Base-by-base conservation (phyloP, 2,797 vertebrate species). In the Sebastes baramenuke region DNA sequence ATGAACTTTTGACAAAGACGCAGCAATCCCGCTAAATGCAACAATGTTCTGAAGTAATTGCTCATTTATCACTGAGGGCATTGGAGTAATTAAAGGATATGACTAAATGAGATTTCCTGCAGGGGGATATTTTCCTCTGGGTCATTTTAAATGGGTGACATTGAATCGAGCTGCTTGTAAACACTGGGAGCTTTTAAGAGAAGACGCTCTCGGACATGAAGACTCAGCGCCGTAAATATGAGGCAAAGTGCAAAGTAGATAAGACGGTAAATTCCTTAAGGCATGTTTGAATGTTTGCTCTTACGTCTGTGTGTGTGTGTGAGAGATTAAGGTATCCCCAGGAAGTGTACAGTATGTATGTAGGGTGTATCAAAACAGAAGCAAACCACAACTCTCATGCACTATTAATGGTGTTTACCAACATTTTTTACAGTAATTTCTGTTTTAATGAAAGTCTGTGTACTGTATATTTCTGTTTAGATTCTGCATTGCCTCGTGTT, bases 11-110 rank as follows among this genome's bases (percentile, higher is more conserved):
- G 72, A 68, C 67, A 86, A 84, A 79, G 70, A 85, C 42, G 20
- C 64, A 55, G 61, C 25, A 72, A 74, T 71, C 22, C 11, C 24
- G 70, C 65, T 84, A 77, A 91, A 85, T 64, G 82, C 79, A 85
- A 84, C 75, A 66, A 71, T 55, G 62, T 82, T 83, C 75, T 81
- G 72, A 86, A 88, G 76, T 91, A 92, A 93, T 82, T 84, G 86
- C 90, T 92, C 85, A 84, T 88, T 87, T 88, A 82, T 72, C 85
- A 88, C 89, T n/a, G 58, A 86, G 80, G 87, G 89, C 86, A 24
- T 64, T 78, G 62, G 69, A 80, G 89, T 91, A 91, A 93, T 92
- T 91, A 92, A 91, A 85, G 81, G 65, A 90, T 78, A 83, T 92
- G 89, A 94, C 88, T 88, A 87, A 92, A 89, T 75, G 62, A 84